These are phyloP conservation scores for Stichodactyla helianthus DNA, from an alignment of 64 coral and sea anemone genomes.

Conservation along the genomic window DNA sequence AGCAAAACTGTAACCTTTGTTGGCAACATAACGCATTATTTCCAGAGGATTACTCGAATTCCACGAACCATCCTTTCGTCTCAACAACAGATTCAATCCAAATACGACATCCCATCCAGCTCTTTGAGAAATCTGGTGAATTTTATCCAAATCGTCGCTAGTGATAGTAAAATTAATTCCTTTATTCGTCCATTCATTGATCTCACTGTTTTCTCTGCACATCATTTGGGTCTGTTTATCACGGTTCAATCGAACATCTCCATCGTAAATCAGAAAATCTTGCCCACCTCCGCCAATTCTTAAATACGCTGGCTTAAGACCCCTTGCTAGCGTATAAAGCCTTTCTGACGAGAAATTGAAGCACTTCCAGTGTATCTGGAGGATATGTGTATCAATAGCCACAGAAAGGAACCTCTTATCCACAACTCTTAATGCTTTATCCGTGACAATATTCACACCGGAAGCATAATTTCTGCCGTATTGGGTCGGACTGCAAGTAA, in stretches of 20 bases:
- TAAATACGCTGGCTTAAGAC: constrained; percentile 61
- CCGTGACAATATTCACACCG: constrained; percentile 32
- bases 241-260: background rate
- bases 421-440: constrained; percentile 11
- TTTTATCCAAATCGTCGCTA: constrained; percentile 72
- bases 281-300: constrained; percentile 66
- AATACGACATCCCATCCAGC: constrained; percentile 67
- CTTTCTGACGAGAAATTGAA: constrained; percentile 31
- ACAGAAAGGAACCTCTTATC: constrained; percentile 51
- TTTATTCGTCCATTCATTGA: background rate
- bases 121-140: constrained; percentile 38
- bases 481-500: background rate
- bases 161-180: constrained; percentile 58
- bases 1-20: constrained; percentile 59
- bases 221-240: background rate
- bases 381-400: constrained; percentile 32
- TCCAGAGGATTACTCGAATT: constrained; percentile 65
- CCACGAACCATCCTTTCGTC: constrained; percentile 51
- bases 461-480: background rate
- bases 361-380: constrained; percentile 20
- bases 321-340: constrained; percentile 63
- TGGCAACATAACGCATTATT: constrained; percentile 74
- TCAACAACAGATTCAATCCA: constrained; percentile 70
- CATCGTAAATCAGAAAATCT: constrained; percentile 69
- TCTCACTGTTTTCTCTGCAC: background rate